Evolutionary conservation across 2,113 vertebrate species (phyloP).

Genomic region (Nothoprocta pentlandii): DNA sequence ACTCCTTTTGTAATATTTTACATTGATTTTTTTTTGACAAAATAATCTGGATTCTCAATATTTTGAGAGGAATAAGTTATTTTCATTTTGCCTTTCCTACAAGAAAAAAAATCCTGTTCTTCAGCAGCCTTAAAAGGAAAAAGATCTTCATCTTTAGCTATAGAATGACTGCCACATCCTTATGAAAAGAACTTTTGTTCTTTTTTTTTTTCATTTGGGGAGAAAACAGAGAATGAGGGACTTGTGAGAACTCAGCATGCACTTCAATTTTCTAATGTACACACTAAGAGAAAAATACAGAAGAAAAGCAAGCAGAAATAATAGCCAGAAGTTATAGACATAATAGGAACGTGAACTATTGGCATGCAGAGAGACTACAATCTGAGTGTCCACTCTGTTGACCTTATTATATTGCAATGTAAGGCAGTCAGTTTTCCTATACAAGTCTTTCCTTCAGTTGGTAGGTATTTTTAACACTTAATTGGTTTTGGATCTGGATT

Average conservation of each 20-base stretch:
- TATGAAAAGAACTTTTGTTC: not conserved
- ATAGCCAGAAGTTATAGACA: not conserved
- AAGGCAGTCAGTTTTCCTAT: not conserved
- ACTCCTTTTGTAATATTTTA: not conserved
- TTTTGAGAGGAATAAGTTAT: not conserved
- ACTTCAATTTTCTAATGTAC: slow-evolving; percentile 21
- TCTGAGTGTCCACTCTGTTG: not conserved
- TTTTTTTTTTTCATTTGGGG: not conserved
- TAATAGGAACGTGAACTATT: not conserved
- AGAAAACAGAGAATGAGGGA: not conserved
- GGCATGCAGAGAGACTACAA: not conserved
- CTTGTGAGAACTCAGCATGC: not conserved
- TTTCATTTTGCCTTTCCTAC: not conserved
- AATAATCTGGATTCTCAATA: not conserved
- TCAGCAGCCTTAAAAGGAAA: not conserved
- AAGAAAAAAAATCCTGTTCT: not conserved
- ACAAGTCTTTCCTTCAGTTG: not conserved
- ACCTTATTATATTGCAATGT: not conserved
- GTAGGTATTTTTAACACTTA: not conserved
- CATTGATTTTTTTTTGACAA: not conserved
- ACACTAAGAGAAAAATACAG: slow-evolving; percentile 20
- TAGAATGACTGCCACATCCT: not conserved
- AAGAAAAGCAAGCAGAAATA: slow-evolving; percentile 52
- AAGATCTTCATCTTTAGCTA: not conserved
- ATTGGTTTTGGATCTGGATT: not conserved